phyloP scores from a whole-genome alignment of 2,888 invertebrate genomes.

The Rhimphoctona megacephalus region DNA sequence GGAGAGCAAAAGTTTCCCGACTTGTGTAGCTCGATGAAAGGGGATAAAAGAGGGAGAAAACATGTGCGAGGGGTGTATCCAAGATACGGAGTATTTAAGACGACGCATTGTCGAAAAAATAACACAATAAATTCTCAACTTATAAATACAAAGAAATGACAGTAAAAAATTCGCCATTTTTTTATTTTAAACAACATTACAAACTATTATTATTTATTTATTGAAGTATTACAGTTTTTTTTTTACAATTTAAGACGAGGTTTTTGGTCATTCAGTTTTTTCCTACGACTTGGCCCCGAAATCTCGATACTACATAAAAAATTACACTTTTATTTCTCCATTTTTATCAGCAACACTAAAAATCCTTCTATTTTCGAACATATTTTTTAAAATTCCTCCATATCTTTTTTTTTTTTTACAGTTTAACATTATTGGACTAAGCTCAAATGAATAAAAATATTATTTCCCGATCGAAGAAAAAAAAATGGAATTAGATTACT shows the following conservation, averaged over 20 bases:
- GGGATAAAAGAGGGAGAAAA: slow-evolving; percentile 30
- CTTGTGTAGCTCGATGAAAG: slow-evolving; percentile 24
- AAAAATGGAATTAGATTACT: not conserved
- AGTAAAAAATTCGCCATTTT: not conserved
- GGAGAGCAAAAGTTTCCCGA: slow-evolving; percentile 3
- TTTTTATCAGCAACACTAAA: not conserved
- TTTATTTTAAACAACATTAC: not conserved
- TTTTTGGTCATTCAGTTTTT: not conserved
- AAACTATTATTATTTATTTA: not conserved
- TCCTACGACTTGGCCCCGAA: too few species aligned
- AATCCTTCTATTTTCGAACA: not conserved
- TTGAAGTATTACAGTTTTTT: not conserved
- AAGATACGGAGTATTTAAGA: slow-evolving; percentile 21
- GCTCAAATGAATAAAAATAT: not conserved
- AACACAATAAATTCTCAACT: not conserved
- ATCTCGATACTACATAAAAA: too few species aligned
- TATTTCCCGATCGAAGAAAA: not conserved
- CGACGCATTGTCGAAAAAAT: slow-evolving; percentile 5
- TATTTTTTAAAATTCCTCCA: not conserved
- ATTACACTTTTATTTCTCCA: not conserved
- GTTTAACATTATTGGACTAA: too few species aligned
- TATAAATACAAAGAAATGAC: not conserved
- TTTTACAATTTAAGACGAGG: not conserved
- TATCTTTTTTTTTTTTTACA: too few species aligned
- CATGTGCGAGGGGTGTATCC: slow-evolving; percentile 32